Percentiles rank a stretch among this genome's conserved stretches.
Evolutionary conservation across 1,140 invertebrate species (phyloP).

Genomic region (Drosophila santomea): DNA sequence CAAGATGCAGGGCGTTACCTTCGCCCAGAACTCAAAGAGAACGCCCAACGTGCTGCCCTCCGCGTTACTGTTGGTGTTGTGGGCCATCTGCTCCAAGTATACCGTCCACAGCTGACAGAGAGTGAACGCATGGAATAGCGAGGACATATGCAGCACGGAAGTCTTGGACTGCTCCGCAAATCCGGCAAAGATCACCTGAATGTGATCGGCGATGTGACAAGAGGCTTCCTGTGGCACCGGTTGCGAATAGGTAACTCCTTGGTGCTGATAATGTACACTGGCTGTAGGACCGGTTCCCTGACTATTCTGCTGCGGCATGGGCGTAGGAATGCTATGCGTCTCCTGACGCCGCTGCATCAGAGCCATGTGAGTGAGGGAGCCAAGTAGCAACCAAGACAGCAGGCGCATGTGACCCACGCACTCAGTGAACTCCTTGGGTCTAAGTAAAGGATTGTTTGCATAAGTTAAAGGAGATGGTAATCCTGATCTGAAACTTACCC

Average conservation of each 20-base stretch:
- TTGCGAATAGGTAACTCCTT: slow-evolving; percentile 87
- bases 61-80: slow-evolving; percentile 87
- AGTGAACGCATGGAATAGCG: slow-evolving; percentile 92
- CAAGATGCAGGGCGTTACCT: slow-evolving; percentile 97
- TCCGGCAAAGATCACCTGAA: slow-evolving; percentile 97
- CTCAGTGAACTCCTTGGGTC: slow-evolving; percentile 96
- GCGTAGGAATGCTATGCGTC: slow-evolving; percentile 58
- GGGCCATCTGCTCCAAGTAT: slow-evolving; percentile 96
- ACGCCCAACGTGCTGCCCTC: slow-evolving; percentile 92
- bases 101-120: slow-evolving; percentile 98
- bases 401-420: slow-evolving; percentile 97
- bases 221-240: slow-evolving; percentile 98
- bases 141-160: slow-evolving; percentile 96
- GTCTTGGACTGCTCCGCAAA: slow-evolving; percentile 98
- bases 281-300: slow-evolving; percentile 34
- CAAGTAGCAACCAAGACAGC: slow-evolving; percentile 97
- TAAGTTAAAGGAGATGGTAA: background rate
- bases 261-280: slow-evolving; percentile 77
- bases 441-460: slow-evolving; percentile 75
- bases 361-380: slow-evolving; percentile 94
- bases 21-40: slow-evolving; percentile 99
- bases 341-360: slow-evolving; percentile 76
- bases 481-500: slow-evolving; percentile 84
- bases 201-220: slow-evolving; percentile 97
- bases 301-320: slow-evolving; percentile 43